Conservation (phyloP, 2,113 vertebrate species). For the Macquaria australasica region DNA sequence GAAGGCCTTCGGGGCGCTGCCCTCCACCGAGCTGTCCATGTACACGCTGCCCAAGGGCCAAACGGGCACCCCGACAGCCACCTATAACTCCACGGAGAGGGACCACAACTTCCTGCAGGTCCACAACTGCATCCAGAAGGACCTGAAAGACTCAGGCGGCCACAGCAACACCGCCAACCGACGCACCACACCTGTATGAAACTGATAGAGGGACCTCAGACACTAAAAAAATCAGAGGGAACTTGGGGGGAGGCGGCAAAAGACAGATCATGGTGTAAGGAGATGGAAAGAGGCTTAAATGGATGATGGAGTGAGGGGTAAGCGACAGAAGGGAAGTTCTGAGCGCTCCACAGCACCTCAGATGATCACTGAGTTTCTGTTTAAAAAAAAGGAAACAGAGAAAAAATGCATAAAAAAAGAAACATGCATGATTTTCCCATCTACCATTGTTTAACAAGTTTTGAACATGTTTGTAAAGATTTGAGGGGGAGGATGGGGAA, state of each 20-base stretch:
- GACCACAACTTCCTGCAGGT: conserved; percentile 99
- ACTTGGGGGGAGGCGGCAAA: conserved; percentile 41
- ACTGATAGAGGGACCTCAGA: conserved; percentile 49
- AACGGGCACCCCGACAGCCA: conserved; percentile 91
- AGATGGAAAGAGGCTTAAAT: conserved; percentile 6
- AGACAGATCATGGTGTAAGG: conserved; percentile 37
- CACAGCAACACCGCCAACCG: conserved; percentile 97
- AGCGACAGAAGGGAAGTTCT: conserved; percentile 12
- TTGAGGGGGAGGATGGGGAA: conserved; percentile 71
- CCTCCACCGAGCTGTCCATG: conserved; percentile 98
- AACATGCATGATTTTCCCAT: conserved; percentile 96
- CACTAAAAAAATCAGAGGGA: conserved; percentile 42
- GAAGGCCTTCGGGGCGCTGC: conserved; percentile 94
- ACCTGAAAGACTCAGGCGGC: conserved; percentile 93
- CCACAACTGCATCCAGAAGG: conserved; percentile 98
- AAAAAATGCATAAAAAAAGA: conserved; percentile 75
- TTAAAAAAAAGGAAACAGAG: conserved; percentile 63
- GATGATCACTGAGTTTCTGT: conserved; percentile 81
- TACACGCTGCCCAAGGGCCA: conserved; percentile 94
- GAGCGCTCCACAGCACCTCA: conserved; percentile 55
- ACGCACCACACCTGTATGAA: conserved; percentile 97
- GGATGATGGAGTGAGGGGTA: conserved; percentile 23
- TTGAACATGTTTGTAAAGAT: conserved; percentile 87
- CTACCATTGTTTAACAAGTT: conserved; percentile 95
- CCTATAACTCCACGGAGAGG: conserved; percentile 95